Evolutionary conservation across 2,797 vertebrate genomes (phyloP).

Genomic region (Clarias laeviceps): DNA sequence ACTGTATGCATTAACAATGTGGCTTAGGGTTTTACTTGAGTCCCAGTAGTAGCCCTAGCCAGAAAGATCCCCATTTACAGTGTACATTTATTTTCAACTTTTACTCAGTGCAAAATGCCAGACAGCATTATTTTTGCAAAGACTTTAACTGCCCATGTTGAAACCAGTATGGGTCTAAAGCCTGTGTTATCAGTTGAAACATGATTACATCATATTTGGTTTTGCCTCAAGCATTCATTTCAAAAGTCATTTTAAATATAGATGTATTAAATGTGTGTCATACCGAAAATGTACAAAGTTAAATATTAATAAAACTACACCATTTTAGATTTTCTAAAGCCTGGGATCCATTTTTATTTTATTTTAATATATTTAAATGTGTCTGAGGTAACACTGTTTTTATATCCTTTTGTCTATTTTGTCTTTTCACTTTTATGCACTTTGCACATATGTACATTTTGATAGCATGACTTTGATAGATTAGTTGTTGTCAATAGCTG

Average conservation of each 20-base stretch:
- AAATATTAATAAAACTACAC: slow-evolving; percentile 89
- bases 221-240: slow-evolving; percentile 74
- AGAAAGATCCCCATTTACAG: slow-evolving; percentile 51
- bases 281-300: slow-evolving; percentile 89
- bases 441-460: slow-evolving; percentile 17
- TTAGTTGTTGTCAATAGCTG: not conserved
- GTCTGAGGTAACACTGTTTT: not conserved
- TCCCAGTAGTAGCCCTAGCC: slow-evolving; percentile 52
- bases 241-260: slow-evolving; percentile 74
- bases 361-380: not conserved
- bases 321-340: slow-evolving; percentile 88
- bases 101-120: slow-evolving; percentile 57
- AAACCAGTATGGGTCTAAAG: slow-evolving; percentile 61
- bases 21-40: slow-evolving; percentile 36
- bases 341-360: slow-evolving; percentile 70
- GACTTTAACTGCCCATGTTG: slow-evolving; percentile 55
- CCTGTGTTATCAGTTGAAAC: slow-evolving; percentile 70
- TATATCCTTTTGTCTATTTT: not conserved
- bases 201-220: slow-evolving; percentile 66
- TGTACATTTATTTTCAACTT: slow-evolving; percentile 60
- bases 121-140: slow-evolving; percentile 58
- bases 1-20: slow-evolving; percentile 50
- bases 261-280: slow-evolving; percentile 84
- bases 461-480: slow-evolving; percentile 14
- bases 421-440: not conserved